These are phyloP conservation scores for Pteronotus mesoamericanus DNA, from an alignment of 2,797 vertebrate genomes.

Conservation along the genomic window DNA sequence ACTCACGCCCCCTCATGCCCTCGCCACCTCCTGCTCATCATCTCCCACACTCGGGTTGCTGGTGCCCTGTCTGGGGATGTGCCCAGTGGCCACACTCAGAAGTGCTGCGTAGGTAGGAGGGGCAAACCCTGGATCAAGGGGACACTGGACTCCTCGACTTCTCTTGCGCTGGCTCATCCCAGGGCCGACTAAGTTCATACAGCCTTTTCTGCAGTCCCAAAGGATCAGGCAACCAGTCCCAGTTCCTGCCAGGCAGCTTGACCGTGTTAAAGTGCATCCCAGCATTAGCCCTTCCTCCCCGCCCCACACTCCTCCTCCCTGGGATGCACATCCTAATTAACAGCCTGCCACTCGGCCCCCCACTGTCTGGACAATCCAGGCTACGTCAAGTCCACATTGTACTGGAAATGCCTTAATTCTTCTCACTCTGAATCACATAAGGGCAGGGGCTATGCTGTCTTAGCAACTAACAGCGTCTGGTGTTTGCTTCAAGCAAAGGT, in stretches of 20 bases:
- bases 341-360: background rate
- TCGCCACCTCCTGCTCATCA: background rate
- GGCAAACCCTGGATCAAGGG: background rate
- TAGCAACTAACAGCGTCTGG: background rate
- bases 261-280: background rate
- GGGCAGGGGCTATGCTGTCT: background rate
- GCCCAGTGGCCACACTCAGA: background rate
- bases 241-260: background rate
- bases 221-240: background rate
- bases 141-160: background rate
- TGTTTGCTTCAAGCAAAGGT: background rate
- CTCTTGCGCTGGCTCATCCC: too few species aligned
- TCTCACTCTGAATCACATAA: background rate
- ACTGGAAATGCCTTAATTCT: background rate
- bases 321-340: background rate
- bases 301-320: background rate
- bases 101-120: background rate
- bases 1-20: background rate
- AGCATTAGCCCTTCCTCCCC: too few species aligned
- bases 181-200: background rate
- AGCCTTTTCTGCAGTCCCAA: background rate
- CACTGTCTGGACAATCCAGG: background rate
- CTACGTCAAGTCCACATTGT: background rate
- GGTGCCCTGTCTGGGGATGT: background rate
- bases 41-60: background rate